phyloP scores from a whole-genome alignment of 2,888 invertebrate genomes.

The Trichogramma evanescens region DNA sequence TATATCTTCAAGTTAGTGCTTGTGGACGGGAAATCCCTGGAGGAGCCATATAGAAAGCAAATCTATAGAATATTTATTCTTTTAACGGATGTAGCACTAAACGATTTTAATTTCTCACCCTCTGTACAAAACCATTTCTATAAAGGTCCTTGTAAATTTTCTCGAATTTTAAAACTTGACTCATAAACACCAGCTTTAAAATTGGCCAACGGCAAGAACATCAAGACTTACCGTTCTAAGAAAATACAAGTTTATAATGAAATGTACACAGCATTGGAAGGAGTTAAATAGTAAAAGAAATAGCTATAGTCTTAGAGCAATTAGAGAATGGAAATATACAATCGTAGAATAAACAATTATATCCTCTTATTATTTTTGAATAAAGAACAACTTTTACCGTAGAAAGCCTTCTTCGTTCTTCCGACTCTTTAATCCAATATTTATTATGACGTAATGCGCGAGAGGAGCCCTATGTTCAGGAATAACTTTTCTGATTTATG shows the following conservation, averaged over 20 bases:
- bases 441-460: not conserved
- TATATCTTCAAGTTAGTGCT: slow-evolving; percentile 1
- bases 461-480: no score
- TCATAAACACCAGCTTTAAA: no score
- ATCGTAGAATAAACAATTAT: slow-evolving; percentile 15
- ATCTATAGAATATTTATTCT: not conserved
- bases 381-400: no score
- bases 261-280: no score
- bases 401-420: slow-evolving; percentile 39
- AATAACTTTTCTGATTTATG: no score
- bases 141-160: no score
- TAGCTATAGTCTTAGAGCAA: slow-evolving; percentile 26
- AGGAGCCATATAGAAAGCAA: slow-evolving; percentile 6
- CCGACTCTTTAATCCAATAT: slow-evolving; percentile 27
- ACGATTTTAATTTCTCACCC: slow-evolving; percentile 35
- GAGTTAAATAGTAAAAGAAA: slow-evolving; percentile 3
- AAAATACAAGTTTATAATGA: no score
- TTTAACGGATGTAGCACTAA: slow-evolving; percentile 39
- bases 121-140: no score
- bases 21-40: not conserved
- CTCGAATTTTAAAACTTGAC: no score
- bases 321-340: slow-evolving; percentile 38
- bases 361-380: slow-evolving; percentile 15
- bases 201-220: no score
- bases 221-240: no score